Conservation (phyloP, 2,113 vertebrate species). For the Corynorhinus townsendii region DNA sequence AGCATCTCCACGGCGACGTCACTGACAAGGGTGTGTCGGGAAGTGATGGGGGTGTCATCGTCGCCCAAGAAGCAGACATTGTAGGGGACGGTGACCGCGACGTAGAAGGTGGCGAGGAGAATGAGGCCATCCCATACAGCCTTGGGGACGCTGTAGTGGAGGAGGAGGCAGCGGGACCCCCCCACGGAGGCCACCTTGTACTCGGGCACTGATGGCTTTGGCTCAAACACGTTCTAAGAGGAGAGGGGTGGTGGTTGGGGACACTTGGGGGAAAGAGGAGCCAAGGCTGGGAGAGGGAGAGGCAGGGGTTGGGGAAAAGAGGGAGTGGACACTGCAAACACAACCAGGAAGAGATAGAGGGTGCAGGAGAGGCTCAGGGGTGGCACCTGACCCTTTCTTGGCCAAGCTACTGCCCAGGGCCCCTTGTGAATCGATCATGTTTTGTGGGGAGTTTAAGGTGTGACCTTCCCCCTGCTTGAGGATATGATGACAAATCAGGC, state of each 20-base stretch:
- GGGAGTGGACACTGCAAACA: not conserved
- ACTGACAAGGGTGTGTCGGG: constrained; percentile 90
- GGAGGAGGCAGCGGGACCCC: constrained; percentile 95
- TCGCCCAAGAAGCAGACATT: constrained; percentile 93
- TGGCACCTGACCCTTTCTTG: not conserved
- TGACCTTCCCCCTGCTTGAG: not conserved
- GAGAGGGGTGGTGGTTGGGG: constrained; percentile 54
- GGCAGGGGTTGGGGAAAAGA: not conserved
- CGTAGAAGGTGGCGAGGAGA: constrained; percentile 96
- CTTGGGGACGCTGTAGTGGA: constrained; percentile 97
- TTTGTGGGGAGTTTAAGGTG: not conserved
- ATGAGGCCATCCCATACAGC: constrained; percentile 97
- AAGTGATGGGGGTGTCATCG: constrained; percentile 82
- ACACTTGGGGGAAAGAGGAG: constrained; percentile 29
- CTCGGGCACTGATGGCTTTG: constrained; percentile 89
- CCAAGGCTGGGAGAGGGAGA: not conserved
- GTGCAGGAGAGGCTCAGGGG: not conserved
- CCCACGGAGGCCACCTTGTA: constrained; percentile 96
- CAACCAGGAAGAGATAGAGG: not conserved
- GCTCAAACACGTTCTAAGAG: constrained; percentile 90
- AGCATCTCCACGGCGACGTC: constrained; percentile 97
- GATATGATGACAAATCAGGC: not conserved
- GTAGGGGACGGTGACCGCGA: constrained; percentile 94
- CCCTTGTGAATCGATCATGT: not conserved
- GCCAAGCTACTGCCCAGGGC: not conserved